phyloP scores from a whole-genome alignment of 2,797 vertebrate genomes.

The Mionectes olivaceus region DNA sequence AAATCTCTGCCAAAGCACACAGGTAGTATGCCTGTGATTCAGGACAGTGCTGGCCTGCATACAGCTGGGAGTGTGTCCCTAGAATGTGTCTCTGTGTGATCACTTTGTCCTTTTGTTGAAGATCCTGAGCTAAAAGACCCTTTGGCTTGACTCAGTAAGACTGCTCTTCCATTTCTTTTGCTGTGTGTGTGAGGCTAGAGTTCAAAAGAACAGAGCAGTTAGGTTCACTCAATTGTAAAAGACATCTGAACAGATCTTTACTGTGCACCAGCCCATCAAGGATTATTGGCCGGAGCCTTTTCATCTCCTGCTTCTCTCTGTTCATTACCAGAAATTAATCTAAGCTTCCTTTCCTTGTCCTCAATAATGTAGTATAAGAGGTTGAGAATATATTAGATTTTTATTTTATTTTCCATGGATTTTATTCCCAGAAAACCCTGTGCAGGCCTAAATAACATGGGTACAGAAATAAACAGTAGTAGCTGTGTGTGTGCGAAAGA shows the following conservation, averaged over 20 bases:
- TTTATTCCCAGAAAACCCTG: not conserved
- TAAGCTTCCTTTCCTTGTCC: not conserved
- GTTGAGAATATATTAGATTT: not conserved
- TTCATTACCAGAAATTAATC: not conserved
- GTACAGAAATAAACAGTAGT: not conserved
- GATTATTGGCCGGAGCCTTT: not conserved
- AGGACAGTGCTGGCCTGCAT: not conserved
- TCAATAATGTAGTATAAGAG: not conserved
- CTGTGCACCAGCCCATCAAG: not conserved
- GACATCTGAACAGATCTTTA: not conserved
- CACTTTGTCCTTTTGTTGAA: not conserved
- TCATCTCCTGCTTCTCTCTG: not conserved
- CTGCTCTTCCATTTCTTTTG: not conserved
- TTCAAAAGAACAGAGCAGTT: not conserved
- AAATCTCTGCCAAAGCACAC: not conserved
- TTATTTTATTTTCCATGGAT: not conserved
- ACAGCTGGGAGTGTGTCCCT: not conserved
- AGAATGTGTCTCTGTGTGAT: not conserved
- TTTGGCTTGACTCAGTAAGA: not conserved
- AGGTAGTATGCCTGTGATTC: not conserved
- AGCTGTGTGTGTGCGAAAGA: not conserved
- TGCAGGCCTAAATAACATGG: not conserved
- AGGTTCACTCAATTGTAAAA: not conserved
- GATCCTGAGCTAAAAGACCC: not conserved
- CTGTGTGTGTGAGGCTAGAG: not conserved